phyloP scores from a whole-genome alignment of 2,113 vertebrate genomes.

The Anhinga anhinga region DNA sequence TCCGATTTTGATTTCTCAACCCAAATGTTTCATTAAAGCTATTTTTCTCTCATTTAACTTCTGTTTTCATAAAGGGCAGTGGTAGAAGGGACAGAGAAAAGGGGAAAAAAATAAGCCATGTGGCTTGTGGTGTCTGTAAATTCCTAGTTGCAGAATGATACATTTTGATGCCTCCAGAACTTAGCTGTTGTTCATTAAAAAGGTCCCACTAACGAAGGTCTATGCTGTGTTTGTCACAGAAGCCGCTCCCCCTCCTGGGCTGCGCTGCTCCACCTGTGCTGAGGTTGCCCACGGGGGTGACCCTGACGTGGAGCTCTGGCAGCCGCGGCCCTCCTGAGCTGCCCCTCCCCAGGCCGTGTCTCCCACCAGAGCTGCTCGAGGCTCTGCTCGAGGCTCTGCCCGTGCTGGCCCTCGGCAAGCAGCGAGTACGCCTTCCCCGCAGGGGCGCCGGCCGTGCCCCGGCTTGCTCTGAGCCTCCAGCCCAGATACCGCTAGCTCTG shows the following conservation, averaged over 20 bases:
- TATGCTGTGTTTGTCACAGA: background rate
- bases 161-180: background rate
- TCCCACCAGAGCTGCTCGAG: background rate
- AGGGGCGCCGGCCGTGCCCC: accelerated
- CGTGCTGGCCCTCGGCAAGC: accelerated
- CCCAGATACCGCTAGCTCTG: background rate
- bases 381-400: background rate
- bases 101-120: background rate
- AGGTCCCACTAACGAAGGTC: background rate
- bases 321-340: background rate
- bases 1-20: slow-evolving; percentile 49
- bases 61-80: slow-evolving; percentile 47
- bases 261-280: background rate
- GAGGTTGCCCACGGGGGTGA: background rate
- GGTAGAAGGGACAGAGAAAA: background rate
- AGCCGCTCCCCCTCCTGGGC: background rate
- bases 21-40: slow-evolving; percentile 43
- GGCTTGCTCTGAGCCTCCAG: background rate
- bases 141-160: background rate
- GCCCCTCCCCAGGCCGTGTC: accelerated
- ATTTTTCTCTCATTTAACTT: slow-evolving; percentile 54
- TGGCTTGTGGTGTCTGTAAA: background rate
- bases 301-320: background rate
- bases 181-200: background rate
- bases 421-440: accelerated